Evolutionary conservation across 2,797 vertebrate species (phyloP), one percentile per base, ranked within the genome.

Genomic region (Gymnoscopelus microlampas): DNA sequence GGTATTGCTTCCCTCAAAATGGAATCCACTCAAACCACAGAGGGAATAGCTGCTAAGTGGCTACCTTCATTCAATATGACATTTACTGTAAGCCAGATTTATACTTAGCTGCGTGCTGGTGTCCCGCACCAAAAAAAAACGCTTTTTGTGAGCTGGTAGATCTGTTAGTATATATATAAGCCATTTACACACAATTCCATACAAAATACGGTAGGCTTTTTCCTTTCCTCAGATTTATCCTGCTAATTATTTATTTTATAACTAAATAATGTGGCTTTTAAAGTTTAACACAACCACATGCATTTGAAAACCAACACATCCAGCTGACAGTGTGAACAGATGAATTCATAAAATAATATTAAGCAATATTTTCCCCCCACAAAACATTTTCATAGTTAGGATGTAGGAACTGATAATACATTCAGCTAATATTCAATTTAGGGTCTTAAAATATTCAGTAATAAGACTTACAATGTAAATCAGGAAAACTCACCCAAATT

Each of bases 401-500:
- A 66, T 77, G 59, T 70, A 56, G 48, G 35, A 68, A n/a, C 61
- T 67, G 54, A 58, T 85, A 7, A 73, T 77, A 82, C 74, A 84
- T 80, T 75, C 50, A 73, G 50, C 78, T 79, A 82, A 79, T 84
- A 76, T 87, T 89, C 74, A 84, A 80, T 90, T 82, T 76, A 10
- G 57, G 66, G 67, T 68, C 44, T 72, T 87, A 70, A 85, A 87
- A 88, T 84, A 86, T 88, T 85, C 80, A 81, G 76, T 86, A 83
- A 85, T 61, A 77, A 76, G 73, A 73, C 72, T 76, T 73, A 76
- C 80, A 82, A 56, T 84, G 51, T 66, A 73, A 85, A 81, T 88
- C 87, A 83, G 76, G 53, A 89, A 88, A 91, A 87, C 81, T 83
- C 76, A 85, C 74, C 67, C 72, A 79, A 85, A 85, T 91, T 89